These are phyloP conservation scores for Eubasilissa regina DNA, from an alignment of 1,140 invertebrate genomes.

Conservation along the genomic window DNA sequence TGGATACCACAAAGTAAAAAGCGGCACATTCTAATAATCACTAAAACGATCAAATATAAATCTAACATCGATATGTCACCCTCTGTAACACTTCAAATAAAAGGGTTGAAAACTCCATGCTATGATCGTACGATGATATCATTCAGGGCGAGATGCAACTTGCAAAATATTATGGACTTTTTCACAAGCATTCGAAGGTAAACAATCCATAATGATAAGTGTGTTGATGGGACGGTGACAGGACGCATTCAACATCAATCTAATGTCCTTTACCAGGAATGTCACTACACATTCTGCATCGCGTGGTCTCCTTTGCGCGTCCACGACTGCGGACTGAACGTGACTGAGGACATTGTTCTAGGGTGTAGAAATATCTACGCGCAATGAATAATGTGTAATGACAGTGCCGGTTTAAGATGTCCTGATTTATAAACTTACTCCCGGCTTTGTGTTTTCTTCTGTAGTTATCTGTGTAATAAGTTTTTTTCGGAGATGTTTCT, in stretches of 20 bases:
- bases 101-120: slow-evolving; percentile 55
- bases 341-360: too few species aligned
- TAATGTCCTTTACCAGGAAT: slow-evolving; percentile 29
- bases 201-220: slow-evolving; percentile 54
- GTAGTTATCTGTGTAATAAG: slow-evolving; percentile 67
- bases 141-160: slow-evolving; percentile 56
- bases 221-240: slow-evolving; percentile 46
- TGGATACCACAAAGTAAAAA: slow-evolving; percentile 51
- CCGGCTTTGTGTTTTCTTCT: slow-evolving; percentile 71
- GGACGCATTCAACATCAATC: slow-evolving; percentile 57
- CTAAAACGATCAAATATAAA: slow-evolving; percentile 51
- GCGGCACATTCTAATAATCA: slow-evolving; percentile 56
- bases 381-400: slow-evolving; percentile 24
- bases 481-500: slow-evolving; percentile 60
- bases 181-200: slow-evolving; percentile 55
- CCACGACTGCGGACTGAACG: too few species aligned
- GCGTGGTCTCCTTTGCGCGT: neutral
- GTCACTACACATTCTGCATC: slow-evolving; percentile 38
- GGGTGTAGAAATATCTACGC: too few species aligned
- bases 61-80: slow-evolving; percentile 48
- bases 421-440: slow-evolving; percentile 68
- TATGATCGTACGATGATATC: slow-evolving; percentile 58
- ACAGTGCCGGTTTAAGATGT: slow-evolving; percentile 22
- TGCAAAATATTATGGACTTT: slow-evolving; percentile 54
- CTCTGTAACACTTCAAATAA: slow-evolving; percentile 45